Conservation (phyloP, 2,797 vertebrate genomes). For the Neoniphon sammara region DNA sequence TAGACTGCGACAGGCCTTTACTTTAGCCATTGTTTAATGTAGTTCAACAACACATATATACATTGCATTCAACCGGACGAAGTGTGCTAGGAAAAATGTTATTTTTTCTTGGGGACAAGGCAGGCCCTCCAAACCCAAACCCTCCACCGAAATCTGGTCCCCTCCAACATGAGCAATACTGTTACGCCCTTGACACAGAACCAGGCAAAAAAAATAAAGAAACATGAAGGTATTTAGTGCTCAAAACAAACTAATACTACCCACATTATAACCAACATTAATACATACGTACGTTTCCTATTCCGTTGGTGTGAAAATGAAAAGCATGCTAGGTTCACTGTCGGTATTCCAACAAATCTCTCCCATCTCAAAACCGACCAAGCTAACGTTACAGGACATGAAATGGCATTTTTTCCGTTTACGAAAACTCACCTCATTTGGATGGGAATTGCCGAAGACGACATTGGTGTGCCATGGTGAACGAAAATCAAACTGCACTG, state of each 20-base stretch:
- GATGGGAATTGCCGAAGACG: background rate
- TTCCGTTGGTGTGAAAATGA: slow-evolving; percentile 34
- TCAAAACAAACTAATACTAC: background rate
- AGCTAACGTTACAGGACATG: background rate
- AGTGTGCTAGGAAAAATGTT: background rate
- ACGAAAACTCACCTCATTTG: slow-evolving; percentile 69
- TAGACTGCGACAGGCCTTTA: slow-evolving; percentile 3
- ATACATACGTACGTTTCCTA: background rate
- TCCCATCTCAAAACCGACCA: background rate
- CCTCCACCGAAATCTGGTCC: slow-evolving; percentile 7
- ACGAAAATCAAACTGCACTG: background rate
- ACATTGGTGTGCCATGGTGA: slow-evolving; percentile 1
- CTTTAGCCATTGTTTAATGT: background rate
- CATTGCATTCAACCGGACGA: background rate
- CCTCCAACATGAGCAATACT: slow-evolving; percentile 11
- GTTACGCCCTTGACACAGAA: slow-evolving; percentile 54
- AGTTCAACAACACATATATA: background rate
- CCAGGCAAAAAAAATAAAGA: background rate
- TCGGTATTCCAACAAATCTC: slow-evolving; percentile 34
- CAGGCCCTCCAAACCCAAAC: slow-evolving; percentile 36
- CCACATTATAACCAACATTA: background rate
- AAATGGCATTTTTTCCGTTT: slow-evolving; percentile 2
- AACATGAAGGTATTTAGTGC: background rate
- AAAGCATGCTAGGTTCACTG: slow-evolving; percentile 12
- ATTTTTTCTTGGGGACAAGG: slow-evolving; percentile 9